Conservation (phyloP, 2,113 vertebrate genomes). For the Ramphastos sulfuratus region DNA sequence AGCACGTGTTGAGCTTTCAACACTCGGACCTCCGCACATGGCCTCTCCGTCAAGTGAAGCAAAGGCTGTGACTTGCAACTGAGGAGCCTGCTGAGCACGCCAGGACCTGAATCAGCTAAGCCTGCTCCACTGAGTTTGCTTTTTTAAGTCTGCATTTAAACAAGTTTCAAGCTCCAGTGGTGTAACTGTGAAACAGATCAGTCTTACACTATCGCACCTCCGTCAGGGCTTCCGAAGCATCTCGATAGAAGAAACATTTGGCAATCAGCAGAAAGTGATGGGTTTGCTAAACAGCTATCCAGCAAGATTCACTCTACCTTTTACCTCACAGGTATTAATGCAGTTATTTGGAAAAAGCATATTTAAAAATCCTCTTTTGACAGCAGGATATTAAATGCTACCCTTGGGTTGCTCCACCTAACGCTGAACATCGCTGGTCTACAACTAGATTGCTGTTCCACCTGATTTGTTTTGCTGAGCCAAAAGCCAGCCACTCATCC, state of each 20-base stretch:
- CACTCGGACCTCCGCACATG: neutral
- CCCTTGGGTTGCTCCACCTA: neutral
- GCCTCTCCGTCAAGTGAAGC: neutral
- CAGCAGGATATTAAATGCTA: neutral
- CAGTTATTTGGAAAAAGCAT: neutral
- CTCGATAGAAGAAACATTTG: neutral
- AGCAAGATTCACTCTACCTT: neutral
- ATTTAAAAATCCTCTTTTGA: neutral
- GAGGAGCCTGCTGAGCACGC: neutral
- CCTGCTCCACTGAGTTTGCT: neutral
- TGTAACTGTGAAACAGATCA: neutral
- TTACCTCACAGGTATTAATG: neutral
- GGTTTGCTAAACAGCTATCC: neutral
- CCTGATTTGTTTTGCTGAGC: neutral
- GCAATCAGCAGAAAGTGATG: neutral
- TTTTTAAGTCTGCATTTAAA: neutral
- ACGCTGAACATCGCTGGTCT: neutral
- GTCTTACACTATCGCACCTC: neutral
- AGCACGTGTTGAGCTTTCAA: neutral
- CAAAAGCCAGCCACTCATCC: neutral
- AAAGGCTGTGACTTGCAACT: neutral
- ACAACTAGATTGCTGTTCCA: neutral
- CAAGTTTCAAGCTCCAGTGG: neutral
- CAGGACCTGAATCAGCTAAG: neutral
- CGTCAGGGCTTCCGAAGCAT: neutral